phyloP scores from a whole-genome alignment of 2,888 invertebrate genomes.

The Chromoteleia sp. region DNA sequence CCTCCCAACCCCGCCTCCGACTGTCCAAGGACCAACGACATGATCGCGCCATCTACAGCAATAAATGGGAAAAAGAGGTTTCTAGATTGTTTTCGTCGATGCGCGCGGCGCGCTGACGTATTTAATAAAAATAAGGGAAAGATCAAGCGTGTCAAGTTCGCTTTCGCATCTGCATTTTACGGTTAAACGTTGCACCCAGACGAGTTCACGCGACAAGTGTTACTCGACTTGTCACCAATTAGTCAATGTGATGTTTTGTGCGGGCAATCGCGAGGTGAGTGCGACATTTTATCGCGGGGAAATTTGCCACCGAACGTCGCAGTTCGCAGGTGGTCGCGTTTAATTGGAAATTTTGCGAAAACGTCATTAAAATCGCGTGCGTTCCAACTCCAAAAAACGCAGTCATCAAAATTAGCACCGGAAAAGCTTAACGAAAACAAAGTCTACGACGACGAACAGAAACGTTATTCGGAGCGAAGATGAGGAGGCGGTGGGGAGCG shows the following conservation, averaged over 20 bases:
- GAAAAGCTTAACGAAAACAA: slow-evolving; percentile 4
- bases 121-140: slow-evolving; percentile 67
- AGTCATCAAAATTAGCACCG: not conserved
- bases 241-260: slow-evolving; percentile 84
- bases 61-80: slow-evolving; percentile 44
- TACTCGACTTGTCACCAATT: slow-evolving; percentile 80
- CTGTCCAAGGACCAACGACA: too few relatives aligned
- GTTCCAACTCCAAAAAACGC: not conserved
- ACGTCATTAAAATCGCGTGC: not conserved
- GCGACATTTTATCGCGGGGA: slow-evolving; percentile 14
- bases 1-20: too few relatives aligned
- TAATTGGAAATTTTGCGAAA: not conserved
- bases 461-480: slow-evolving; percentile 8
- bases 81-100: slow-evolving; percentile 70
- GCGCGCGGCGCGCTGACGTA: slow-evolving; percentile 68
- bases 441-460: slow-evolving; percentile 2
- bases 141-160: slow-evolving; percentile 75
- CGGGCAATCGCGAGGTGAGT: slow-evolving; percentile 83
- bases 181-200: slow-evolving; percentile 70
- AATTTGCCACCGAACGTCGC: slow-evolving; percentile 15
- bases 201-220: slow-evolving; percentile 77
- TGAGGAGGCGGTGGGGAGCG: slow-evolving; percentile 45
- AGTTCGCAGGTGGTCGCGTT: slow-evolving; percentile 52
- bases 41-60: slow-evolving; percentile 41
- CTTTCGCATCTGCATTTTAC: slow-evolving; percentile 74